Evolutionary conservation across 2,888 invertebrate genomes (phyloP).

Genomic region (Thelaira solivaga): DNA sequence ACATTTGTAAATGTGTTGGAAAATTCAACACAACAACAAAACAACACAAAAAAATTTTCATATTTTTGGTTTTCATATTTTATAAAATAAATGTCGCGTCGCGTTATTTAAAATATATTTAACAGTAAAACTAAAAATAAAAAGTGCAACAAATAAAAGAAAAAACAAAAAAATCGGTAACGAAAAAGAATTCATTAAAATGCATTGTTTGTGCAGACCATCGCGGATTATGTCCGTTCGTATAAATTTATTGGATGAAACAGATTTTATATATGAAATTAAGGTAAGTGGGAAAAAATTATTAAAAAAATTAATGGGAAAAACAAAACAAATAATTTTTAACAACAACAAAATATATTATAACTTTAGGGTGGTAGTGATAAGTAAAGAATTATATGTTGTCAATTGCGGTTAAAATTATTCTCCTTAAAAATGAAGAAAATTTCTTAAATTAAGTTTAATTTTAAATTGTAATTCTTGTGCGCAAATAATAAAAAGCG

Average conservation of each 20-base stretch:
- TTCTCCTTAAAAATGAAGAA: too few relatives aligned
- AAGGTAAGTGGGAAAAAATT: slow-evolving; percentile 81
- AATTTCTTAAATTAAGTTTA: too few relatives aligned
- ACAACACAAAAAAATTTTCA: slow-evolving; percentile 12
- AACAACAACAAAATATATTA: too few relatives aligned
- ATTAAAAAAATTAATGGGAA: not conserved
- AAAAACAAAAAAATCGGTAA: slow-evolving; percentile 4
- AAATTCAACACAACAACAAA: not conserved
- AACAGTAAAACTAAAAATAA: not conserved
- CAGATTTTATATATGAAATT: slow-evolving; percentile 92
- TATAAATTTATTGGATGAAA: slow-evolving; percentile 92
- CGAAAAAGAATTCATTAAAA: slow-evolving; percentile 60
- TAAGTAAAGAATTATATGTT: too few relatives aligned
- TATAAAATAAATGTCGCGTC: not conserved
- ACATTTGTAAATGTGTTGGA: not conserved
- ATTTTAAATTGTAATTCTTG: too few relatives aligned
- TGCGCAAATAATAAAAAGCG: too few relatives aligned
- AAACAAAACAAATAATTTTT: not conserved
- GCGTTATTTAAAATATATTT: not conserved
- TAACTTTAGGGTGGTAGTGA: too few relatives aligned
- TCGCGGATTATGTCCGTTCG: slow-evolving; percentile 80
- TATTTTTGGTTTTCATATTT: not conserved
- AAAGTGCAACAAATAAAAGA: not conserved
- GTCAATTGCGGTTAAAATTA: too few relatives aligned
- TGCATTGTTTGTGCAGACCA: slow-evolving; percentile 77